Conservation (phyloP, 2,797 vertebrate genomes). For the Myripristis jacobus region DNA sequence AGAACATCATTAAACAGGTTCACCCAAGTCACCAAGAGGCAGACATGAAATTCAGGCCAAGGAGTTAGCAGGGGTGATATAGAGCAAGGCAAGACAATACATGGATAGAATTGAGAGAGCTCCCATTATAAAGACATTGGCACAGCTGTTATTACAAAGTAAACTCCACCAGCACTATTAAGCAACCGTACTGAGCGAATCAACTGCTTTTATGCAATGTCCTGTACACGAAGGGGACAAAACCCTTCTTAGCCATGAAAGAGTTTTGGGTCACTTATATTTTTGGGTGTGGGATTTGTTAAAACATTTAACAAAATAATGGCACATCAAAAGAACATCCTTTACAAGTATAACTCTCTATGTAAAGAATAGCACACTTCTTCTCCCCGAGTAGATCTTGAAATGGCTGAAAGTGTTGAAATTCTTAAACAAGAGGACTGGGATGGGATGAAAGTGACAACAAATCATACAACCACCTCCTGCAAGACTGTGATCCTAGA, state of each 20-base stretch:
- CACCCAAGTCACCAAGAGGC: constrained; percentile 75
- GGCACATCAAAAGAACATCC: constrained; percentile 66
- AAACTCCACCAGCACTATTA: constrained; percentile 80
- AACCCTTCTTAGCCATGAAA: constrained; percentile 57
- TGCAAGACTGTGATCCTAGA: constrained; percentile 28
- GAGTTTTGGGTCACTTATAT: constrained; percentile 47
- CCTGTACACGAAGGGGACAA: constrained; percentile 72
- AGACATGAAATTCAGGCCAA: constrained; percentile 81
- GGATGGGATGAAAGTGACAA: constrained; percentile 38
- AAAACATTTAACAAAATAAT: constrained; percentile 70
- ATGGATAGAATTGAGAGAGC: constrained; percentile 72
- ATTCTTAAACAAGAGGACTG: constrained; percentile 37
- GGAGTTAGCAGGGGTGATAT: constrained; percentile 73
- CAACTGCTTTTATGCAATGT: constrained; percentile 70
- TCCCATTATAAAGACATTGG: constrained; percentile 78
- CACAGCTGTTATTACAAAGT: constrained; percentile 79
- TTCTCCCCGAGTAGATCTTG: constrained; percentile 52
- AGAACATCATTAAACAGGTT: constrained; percentile 79
- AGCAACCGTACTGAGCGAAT: constrained; percentile 71
- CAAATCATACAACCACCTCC: constrained; percentile 44
- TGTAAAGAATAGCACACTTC: constrained; percentile 61
- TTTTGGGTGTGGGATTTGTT: constrained; percentile 45
- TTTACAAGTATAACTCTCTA: constrained; percentile 58
- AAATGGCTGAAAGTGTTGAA: constrained; percentile 59
- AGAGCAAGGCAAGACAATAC: constrained; percentile 81